phyloP scores from a whole-genome alignment of 2,113 vertebrate genomes.

The Chamaea fasciata region DNA sequence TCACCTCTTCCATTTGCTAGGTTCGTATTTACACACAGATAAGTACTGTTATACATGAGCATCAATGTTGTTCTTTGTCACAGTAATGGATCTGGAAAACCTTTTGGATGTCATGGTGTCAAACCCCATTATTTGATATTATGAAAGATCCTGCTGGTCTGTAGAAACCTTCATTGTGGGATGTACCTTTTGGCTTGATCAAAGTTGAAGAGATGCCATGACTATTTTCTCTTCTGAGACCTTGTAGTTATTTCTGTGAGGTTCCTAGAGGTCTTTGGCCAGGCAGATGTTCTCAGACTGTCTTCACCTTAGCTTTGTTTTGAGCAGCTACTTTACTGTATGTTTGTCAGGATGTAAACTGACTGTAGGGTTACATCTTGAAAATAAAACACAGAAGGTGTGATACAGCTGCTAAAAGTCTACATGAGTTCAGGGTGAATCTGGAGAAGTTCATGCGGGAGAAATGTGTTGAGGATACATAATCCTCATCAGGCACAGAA shows the following conservation, averaged over 20 bases:
- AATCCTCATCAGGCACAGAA: conserved; percentile 5
- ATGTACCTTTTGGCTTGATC: background rate
- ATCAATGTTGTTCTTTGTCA: background rate
- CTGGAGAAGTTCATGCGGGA: background rate
- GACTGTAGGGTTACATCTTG: background rate
- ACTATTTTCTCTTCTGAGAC: background rate
- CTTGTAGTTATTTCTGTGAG: background rate
- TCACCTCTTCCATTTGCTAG: background rate
- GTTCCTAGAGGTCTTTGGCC: background rate
- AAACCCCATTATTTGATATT: background rate
- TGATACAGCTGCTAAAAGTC: background rate
- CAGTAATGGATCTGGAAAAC: background rate
- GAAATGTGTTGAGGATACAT: background rate
- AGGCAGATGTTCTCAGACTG: background rate
- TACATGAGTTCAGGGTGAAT: background rate
- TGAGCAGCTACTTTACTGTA: background rate
- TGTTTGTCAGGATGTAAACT: background rate
- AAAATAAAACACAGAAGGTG: background rate
- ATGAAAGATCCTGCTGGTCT: background rate
- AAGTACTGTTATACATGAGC: background rate
- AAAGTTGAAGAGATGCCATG: background rate
- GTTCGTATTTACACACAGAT: background rate
- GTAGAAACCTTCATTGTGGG: background rate
- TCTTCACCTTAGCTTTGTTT: background rate
- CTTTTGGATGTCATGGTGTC: background rate